Evolutionary conservation across 2,113 vertebrate species (phyloP).

Genomic region (Lycaon pictus): DNA sequence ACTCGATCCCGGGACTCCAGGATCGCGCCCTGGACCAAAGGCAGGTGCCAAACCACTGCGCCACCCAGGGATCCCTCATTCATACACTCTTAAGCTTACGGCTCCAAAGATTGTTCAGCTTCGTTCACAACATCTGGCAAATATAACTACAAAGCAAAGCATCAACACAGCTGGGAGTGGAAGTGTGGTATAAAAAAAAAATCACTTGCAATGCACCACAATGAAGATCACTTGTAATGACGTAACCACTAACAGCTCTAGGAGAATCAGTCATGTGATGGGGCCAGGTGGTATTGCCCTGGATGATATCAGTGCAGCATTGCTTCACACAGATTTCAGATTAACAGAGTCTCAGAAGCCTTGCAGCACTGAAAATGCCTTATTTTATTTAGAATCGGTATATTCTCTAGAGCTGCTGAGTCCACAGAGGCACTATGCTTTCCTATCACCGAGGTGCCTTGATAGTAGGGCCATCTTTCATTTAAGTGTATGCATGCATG

Average conservation of each 20-base stretch:
- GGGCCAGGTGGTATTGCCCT: not conserved
- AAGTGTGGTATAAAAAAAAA: not conserved
- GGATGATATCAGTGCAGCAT: not conserved
- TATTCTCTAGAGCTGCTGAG: not conserved
- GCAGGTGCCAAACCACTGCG: no score
- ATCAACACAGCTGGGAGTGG: not conserved
- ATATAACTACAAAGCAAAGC: not conserved
- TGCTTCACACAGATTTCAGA: not conserved
- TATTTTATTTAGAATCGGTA: not conserved
- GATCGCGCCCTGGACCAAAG: no score
- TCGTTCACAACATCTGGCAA: slow-evolving; percentile 25
- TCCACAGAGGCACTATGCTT: not conserved
- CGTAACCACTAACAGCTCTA: not conserved
- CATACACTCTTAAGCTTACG: not conserved
- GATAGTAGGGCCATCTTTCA: not conserved
- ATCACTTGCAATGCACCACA: not conserved
- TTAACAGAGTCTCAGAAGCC: not conserved
- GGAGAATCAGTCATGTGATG: not conserved
- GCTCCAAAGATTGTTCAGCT: not conserved
- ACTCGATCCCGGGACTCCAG: no score
- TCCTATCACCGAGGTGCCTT: not conserved
- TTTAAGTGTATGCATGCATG: no score
- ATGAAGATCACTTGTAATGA: not conserved
- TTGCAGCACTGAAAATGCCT: not conserved
- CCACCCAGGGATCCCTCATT: not conserved